Evolutionary conservation across 2,888 invertebrate genomes (phyloP).

Genomic region (Strigamia maritima): DNA sequence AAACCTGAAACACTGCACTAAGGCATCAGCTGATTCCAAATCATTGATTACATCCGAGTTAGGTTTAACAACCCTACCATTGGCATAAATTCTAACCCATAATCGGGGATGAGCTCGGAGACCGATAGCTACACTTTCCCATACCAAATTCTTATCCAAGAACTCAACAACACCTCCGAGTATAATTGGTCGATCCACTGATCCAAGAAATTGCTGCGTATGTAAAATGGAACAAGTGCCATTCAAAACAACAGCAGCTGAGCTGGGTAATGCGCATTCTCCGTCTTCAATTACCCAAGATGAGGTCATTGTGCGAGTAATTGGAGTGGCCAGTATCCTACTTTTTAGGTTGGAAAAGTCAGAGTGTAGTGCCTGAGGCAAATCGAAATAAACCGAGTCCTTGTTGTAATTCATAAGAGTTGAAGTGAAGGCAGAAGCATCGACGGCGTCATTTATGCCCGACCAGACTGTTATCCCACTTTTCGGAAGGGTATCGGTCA

Average conservation of each 20-base stretch:
- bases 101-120: neutral
- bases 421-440: constrained; percentile 63
- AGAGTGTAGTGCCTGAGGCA: constrained; percentile 56
- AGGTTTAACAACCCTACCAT: constrained; percentile 12
- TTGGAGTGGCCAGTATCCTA: neutral
- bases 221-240: constrained; percentile 3
- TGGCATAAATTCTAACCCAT: constrained; percentile 18
- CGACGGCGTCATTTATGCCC: constrained; percentile 63
- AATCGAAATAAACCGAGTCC: constrained; percentile 70
- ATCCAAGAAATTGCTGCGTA: neutral
- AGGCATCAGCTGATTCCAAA: neutral
- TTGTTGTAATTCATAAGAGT: constrained; percentile 66
- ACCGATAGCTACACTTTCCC: constrained; percentile 16
- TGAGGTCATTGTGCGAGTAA: neutral
- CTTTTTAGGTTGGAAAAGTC: neutral
- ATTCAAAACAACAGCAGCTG: constrained; percentile 24
- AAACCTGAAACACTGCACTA: constrained; percentile 27
- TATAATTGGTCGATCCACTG: neutral
- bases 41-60: neutral
- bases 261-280: neutral
- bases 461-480: constrained; percentile 80
- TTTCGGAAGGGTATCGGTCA: constrained; percentile 59
- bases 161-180: constrained; percentile 20
- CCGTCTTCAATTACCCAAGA: neutral
- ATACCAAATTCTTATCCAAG: neutral